Evolutionary conservation across 1,140 invertebrate species (phyloP), one percentile per base, ranked within the genome.

Genomic region (Capitella teleta): DNA sequence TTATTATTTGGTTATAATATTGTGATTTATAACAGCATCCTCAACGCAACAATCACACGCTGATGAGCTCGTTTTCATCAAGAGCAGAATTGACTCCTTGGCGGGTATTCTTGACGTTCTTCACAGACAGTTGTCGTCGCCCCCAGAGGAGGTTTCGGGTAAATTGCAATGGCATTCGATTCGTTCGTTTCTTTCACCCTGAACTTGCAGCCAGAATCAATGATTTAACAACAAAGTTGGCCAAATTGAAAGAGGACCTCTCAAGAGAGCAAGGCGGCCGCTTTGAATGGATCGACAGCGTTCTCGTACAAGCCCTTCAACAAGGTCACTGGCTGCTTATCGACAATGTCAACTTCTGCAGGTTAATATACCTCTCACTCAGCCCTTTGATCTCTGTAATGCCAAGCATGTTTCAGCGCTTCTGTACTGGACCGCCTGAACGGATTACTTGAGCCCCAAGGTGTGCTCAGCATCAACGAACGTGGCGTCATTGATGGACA

Each of bases 201-300:
- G n/a, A n/a, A n/a, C n/a, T n/a, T n/a, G n/a, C n/a, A n/a, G n/a
- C n/a, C n/a, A n/a, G n/a, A n/a, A n/a, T n/a, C n/a, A n/a, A n/a
- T n/a, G n/a, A n/a, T n/a, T n/a, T n/a, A n/a, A n/a, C n/a, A n/a
- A n/a, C n/a, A n/a, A n/a, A 40, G 38, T 24, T 40, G 38, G 38
- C 38, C 38, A 40, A 19, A 16, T 24, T 40, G 38, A 40, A 19
- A 8, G 25, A 19, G 19, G 19, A 40, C 19, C 38, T 40, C 19
- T 79, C 55, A 69, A 74, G 49, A 37, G 34, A 49, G 40, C 45
- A 34, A 85, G 91, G 41, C 84, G 85, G 71, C 12, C 52, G 59
- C 16, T 99, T 99, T 72, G 90, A 98, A 72, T 99, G 95, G 94
- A 80, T 95, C 10, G 91, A 99, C 73, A 97, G 92, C 46, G 66